phyloP scores from a whole-genome alignment of 1,140 invertebrate species.

The Anastrepha obliqua region DNA sequence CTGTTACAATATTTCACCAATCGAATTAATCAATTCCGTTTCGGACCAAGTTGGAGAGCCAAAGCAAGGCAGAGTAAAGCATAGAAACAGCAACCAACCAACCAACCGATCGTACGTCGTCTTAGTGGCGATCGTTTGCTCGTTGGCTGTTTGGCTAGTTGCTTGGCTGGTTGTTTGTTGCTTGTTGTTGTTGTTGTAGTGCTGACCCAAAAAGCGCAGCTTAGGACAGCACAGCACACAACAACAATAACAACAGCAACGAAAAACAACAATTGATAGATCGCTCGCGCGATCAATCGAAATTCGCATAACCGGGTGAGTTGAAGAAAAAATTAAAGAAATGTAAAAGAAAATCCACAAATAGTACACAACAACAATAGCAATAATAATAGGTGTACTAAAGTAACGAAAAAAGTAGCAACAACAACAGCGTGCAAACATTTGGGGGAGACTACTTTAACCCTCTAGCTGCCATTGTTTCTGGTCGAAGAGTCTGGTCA shows the following conservation, averaged over 20 bases:
- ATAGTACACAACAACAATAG: not conserved
- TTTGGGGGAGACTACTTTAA: not conserved
- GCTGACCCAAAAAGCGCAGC: slow-evolving; percentile 45
- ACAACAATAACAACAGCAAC: not conserved
- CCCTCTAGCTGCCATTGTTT: not conserved
- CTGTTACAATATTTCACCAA: slow-evolving; percentile 51
- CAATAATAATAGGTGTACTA: too few relatives aligned
- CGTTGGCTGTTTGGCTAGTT: not conserved
- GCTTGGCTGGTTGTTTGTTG: not conserved
- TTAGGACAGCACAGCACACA: not conserved
- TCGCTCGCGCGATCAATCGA: slow-evolving; percentile 18
- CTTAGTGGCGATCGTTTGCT: not conserved
- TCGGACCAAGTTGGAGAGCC: slow-evolving; percentile 2
- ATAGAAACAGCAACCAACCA: not conserved
- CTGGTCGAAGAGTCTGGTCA: too few relatives aligned
- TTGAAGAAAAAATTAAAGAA: not conserved
- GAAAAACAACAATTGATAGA: not conserved
- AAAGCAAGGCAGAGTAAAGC: not conserved
- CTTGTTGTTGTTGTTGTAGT: not conserved
- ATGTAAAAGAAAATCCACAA: not conserved
- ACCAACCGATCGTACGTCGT: not conserved
- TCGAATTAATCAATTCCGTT: slow-evolving; percentile 51
- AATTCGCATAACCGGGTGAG: slow-evolving; percentile 34
- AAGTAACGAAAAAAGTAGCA: too few relatives aligned
- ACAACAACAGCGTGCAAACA: too few relatives aligned